Percentiles rank a stretch among this genome's conserved stretches.
These are phyloP conservation scores for Formicarius rufipectus DNA, from an alignment of 2,113 vertebrate genomes.

Conservation along the genomic window DNA sequence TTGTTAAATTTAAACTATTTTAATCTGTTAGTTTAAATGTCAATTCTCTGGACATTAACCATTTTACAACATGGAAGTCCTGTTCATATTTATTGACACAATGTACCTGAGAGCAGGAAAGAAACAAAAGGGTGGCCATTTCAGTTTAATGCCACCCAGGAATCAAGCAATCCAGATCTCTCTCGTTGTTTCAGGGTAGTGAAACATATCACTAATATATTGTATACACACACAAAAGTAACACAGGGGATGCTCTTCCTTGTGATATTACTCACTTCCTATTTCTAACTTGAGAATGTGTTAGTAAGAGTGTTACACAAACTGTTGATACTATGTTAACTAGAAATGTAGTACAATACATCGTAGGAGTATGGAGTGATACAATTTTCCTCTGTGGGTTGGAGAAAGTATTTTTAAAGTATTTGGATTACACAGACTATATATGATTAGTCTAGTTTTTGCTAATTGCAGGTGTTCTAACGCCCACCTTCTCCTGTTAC, in stretches of 20 bases:
- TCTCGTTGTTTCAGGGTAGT: neutral
- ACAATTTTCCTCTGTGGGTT: constrained; percentile 60
- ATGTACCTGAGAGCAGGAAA: neutral
- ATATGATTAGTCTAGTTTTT: constrained; percentile 23
- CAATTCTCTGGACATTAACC: neutral
- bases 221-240: neutral
- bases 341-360: constrained; percentile 47
- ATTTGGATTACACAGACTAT: constrained; percentile 16
- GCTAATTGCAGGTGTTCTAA: constrained; percentile 43
- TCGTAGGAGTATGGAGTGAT: constrained; percentile 44
- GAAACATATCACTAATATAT: neutral
- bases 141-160: neutral
- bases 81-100: neutral
- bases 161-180: neutral
- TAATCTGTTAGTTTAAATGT: neutral
- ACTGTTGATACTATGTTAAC: constrained; percentile 28
- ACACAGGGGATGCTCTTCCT: neutral
- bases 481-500: neutral
- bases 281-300: constrained; percentile 29
- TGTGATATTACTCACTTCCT: constrained; percentile 43
- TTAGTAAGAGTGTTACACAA: constrained; percentile 48
- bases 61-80: neutral
- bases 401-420: constrained; percentile 36
- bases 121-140: neutral
- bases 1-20: neutral